These are phyloP conservation scores for Ferdinandea cuprea DNA, from an alignment of 2,888 invertebrate genomes.

Conservation along the genomic window DNA sequence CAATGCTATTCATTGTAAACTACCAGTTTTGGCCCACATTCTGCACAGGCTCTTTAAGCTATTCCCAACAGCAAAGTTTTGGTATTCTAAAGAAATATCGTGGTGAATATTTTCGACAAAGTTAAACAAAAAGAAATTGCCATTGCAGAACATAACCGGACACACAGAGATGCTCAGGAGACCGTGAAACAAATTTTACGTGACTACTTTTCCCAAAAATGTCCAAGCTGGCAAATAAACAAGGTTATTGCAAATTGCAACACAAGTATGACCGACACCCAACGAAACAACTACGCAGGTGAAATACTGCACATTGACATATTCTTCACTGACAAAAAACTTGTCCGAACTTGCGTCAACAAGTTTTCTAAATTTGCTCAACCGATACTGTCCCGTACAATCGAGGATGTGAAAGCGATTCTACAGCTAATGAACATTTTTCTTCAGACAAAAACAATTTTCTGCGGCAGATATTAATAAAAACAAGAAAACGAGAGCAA, in stretches of 20 bases:
- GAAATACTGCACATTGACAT: too few species aligned
- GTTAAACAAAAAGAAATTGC: constrained; percentile 59
- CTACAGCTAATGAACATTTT: too few species aligned
- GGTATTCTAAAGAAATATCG: constrained; percentile 50
- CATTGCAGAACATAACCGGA: constrained; percentile 23
- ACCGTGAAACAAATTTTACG: constrained; percentile 13
- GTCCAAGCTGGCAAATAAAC: not conserved
- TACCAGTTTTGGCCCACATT: too few species aligned
- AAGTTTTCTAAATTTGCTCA: not conserved
- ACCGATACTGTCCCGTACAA: not conserved
- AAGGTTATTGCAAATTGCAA: constrained; percentile 2
- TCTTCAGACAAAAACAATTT: too few species aligned
- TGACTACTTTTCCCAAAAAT: constrained; percentile 13
- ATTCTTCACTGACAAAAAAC: constrained; percentile 7
- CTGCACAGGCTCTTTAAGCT: constrained; percentile 30
- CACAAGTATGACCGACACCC: constrained; percentile 3
- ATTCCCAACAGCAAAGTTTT: constrained; percentile 53
- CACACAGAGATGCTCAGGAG: too few species aligned
- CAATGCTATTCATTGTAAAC: too few species aligned
- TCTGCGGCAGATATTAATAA: too few species aligned
- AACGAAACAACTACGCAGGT: too few species aligned
- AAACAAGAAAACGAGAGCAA: too few species aligned
- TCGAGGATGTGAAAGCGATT: constrained; percentile 4
- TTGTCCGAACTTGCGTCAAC: too few species aligned
- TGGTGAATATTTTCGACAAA: constrained; percentile 57